Evolutionary conservation across 2,888 invertebrate species (phyloP).

Genomic region (Masnerella sp.): DNA sequence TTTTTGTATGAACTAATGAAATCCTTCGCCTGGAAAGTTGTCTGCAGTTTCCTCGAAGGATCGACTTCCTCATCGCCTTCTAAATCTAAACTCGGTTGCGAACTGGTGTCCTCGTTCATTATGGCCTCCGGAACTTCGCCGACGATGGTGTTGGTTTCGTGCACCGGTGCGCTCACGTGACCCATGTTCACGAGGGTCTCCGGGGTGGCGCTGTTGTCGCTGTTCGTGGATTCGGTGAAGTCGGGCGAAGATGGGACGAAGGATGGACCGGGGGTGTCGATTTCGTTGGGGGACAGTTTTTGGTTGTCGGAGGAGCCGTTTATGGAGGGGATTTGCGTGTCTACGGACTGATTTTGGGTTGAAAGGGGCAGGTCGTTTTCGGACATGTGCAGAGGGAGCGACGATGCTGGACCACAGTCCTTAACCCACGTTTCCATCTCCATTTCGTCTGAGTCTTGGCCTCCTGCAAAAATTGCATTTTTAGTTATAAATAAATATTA

Average conservation of each 20-base stretch:
- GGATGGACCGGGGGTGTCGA: conserved; percentile 78
- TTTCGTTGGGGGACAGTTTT: conserved; percentile 80
- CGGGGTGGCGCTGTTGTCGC: conserved; percentile 15
- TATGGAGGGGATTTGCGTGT: conserved; percentile 60
- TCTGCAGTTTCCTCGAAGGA: conserved; percentile 70
- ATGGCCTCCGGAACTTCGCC: conserved; percentile 72
- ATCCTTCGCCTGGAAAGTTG: conserved; percentile 74
- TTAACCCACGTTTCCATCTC: conserved; percentile 76
- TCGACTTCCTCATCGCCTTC: conserved; percentile 70
- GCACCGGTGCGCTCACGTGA: conserved; percentile 34
- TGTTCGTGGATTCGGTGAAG: conserved; percentile 57
- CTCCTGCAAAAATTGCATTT: no score
- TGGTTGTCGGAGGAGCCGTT: conserved; percentile 41
- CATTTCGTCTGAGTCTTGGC: conserved; percentile 67
- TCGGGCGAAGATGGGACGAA: conserved; percentile 66
- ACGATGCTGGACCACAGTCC: conserved; percentile 68
- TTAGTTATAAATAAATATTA: no score
- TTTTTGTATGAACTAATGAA: conserved; percentile 62
- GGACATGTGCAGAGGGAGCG: conserved; percentile 62
- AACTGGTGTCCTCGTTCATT: conserved; percentile 76
- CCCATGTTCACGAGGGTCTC: conserved; percentile 46
- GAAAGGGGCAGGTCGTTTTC: conserved; percentile 65
- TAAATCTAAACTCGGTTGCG: conserved; percentile 73
- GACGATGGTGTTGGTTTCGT: conserved; percentile 60
- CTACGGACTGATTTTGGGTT: conserved; percentile 59